These are phyloP conservation scores for Cichlasoma orientale DNA, from an alignment of 2,797 vertebrate genomes.

Conservation along the genomic window DNA sequence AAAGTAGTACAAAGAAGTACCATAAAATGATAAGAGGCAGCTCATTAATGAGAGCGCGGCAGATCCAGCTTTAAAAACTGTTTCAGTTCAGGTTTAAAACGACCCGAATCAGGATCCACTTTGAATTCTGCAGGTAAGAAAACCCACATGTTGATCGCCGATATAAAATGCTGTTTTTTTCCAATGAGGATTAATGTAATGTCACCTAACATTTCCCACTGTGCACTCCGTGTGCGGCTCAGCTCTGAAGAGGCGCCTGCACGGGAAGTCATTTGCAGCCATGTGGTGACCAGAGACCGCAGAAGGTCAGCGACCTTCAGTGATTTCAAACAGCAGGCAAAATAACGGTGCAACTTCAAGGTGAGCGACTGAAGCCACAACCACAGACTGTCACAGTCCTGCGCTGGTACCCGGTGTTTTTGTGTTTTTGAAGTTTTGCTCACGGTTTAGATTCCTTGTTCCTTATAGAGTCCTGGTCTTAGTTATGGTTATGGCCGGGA, in stretches of 20 bases:
- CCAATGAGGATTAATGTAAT: neutral
- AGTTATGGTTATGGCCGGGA: no score
- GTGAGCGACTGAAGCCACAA: neutral
- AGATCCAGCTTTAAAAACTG: neutral
- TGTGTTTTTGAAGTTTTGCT: no score
- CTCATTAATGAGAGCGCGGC: neutral
- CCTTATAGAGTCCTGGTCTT: no score
- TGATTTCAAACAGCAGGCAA: neutral
- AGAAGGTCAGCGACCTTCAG: fast-evolving
- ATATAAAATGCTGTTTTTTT: neutral
- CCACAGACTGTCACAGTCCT: no score
- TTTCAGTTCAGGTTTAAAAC: neutral
- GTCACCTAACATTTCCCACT: neutral
- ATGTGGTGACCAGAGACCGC: no score
- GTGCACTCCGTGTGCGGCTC: no score
- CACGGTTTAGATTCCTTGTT: no score
- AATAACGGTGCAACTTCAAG: neutral
- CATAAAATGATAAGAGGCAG: no score
- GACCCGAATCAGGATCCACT: neutral
- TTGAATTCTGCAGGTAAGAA: no score
- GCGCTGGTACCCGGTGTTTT: no score
- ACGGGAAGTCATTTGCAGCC: no score
- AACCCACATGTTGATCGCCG: neutral
- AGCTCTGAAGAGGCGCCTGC: neutral
- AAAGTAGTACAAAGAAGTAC: neutral